These are phyloP conservation scores for Drosophila rufa DNA, from an alignment of 1,140 invertebrate species.

Conservation along the genomic window DNA sequence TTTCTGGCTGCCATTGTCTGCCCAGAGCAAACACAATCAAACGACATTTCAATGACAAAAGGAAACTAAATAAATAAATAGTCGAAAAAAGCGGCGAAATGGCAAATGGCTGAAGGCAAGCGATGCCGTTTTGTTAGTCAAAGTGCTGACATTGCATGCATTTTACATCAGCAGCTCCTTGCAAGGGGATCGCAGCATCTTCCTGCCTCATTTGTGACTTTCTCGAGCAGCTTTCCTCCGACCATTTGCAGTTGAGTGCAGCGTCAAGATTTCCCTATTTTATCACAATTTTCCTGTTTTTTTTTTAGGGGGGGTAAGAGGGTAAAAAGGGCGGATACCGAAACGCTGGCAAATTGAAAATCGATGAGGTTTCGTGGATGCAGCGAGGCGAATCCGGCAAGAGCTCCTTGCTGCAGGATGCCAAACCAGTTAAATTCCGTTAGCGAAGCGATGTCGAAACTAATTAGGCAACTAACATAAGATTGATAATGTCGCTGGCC, in stretches of 20 bases:
- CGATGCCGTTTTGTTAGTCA: conserved; percentile 52
- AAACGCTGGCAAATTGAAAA: conserved; percentile 65
- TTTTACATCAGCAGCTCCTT: conserved; percentile 32
- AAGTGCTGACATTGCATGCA: conserved; percentile 43
- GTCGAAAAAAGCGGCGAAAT: conserved; percentile 34
- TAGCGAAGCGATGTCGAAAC: conserved; percentile 54
- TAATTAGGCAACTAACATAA: conserved; percentile 54
- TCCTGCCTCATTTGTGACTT: conserved; percentile 59
- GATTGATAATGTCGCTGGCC: conserved; percentile 49
- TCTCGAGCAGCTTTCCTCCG: conserved; percentile 22
- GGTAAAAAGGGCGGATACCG: conserved; percentile 13
- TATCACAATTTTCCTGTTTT: conserved; percentile 9
- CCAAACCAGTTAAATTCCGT: conserved; percentile 41
- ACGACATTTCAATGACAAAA: conserved; percentile 43
- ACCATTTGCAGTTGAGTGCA: conserved; percentile 50
- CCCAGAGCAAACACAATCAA: conserved; percentile 46
- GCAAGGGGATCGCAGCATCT: conserved; percentile 20
- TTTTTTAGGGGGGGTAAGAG: not conserved
- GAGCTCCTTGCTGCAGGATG: conserved; percentile 20
- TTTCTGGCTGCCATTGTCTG: conserved; percentile 41
- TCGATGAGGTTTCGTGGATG: conserved; percentile 48
- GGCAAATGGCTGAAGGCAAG: conserved; percentile 41
- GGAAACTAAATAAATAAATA: conserved; percentile 56
- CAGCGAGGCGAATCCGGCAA: conserved; percentile 31
- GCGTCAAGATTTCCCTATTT: conserved; percentile 47